These are phyloP conservation scores for Cygnus olor DNA, from an alignment of 2,797 vertebrate species.

Conservation along the genomic window DNA sequence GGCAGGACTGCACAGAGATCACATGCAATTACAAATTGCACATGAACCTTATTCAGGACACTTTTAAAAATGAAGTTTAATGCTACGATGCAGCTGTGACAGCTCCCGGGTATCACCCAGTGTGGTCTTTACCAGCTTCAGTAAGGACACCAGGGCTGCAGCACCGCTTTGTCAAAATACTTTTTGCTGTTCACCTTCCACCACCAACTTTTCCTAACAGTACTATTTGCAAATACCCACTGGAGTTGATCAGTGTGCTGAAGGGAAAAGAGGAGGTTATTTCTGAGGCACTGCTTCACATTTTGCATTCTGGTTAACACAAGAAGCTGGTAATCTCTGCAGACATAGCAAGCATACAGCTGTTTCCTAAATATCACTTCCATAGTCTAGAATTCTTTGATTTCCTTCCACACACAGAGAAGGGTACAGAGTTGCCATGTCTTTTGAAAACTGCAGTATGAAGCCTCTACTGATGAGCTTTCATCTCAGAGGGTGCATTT, in stretches of 20 bases:
- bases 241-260: rapidly evolving
- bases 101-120: not conserved
- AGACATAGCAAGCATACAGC: not conserved
- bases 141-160: too few species aligned
- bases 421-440: not conserved
- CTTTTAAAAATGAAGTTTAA: not conserved
- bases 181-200: too few species aligned
- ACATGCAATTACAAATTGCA: not conserved
- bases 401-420: not conserved
- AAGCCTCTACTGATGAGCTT: not conserved
- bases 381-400: not conserved
- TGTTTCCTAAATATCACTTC: not conserved
- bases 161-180: not conserved
- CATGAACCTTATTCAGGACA: not conserved
- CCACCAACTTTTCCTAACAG: too few species aligned
- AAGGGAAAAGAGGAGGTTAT: too few species aligned
- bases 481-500: not conserved
- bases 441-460: not conserved
- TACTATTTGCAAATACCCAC: not conserved
- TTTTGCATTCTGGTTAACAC: not conserved
- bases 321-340: not conserved
- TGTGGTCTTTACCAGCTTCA: not conserved
- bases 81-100: rapidly evolving
- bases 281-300: not conserved
- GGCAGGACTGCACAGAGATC: not conserved